These are phyloP conservation scores for Sebastes steindachneri DNA, from an alignment of 2,797 vertebrate genomes.

Conservation along the genomic window DNA sequence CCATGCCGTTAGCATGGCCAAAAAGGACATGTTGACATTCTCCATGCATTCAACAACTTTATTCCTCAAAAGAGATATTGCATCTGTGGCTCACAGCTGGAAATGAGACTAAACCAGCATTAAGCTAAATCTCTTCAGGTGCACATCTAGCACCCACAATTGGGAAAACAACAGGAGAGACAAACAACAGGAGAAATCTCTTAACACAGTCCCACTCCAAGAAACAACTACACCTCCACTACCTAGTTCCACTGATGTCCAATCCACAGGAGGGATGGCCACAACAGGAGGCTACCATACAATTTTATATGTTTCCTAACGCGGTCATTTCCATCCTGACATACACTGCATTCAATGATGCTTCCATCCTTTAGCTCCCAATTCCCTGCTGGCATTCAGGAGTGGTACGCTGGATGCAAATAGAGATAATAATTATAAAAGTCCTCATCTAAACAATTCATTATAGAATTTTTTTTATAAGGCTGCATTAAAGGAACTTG, in stretches of 20 bases:
- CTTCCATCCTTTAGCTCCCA: neutral
- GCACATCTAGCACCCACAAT: neutral
- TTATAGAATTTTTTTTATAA: neutral
- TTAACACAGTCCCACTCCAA: neutral
- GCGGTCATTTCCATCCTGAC: neutral
- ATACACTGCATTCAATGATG: neutral
- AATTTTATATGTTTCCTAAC: neutral
- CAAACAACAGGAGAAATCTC: neutral
- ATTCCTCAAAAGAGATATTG: neutral
- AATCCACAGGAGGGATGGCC: neutral
- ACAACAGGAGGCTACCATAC: neutral
- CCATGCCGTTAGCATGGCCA: neutral
- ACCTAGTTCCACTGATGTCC: neutral
- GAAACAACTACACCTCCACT: neutral
- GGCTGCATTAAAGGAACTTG: conserved; percentile 25
- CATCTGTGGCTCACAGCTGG: neutral
- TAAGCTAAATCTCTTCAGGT: neutral
- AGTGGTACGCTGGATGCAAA: conserved; percentile 6
- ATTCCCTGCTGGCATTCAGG: neutral
- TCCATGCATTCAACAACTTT: neutral
- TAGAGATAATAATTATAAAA: conserved; percentile 11
- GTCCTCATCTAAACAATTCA: conserved; percentile 4
- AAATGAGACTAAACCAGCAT: neutral
- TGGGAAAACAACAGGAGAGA: neutral
- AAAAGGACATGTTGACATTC: neutral